A percentile compares a stretch with the other conserved stretches of the same genome.
Evolutionary conservation across 2,888 invertebrate species (phyloP).

Genomic region (Andrena bicolor): DNA sequence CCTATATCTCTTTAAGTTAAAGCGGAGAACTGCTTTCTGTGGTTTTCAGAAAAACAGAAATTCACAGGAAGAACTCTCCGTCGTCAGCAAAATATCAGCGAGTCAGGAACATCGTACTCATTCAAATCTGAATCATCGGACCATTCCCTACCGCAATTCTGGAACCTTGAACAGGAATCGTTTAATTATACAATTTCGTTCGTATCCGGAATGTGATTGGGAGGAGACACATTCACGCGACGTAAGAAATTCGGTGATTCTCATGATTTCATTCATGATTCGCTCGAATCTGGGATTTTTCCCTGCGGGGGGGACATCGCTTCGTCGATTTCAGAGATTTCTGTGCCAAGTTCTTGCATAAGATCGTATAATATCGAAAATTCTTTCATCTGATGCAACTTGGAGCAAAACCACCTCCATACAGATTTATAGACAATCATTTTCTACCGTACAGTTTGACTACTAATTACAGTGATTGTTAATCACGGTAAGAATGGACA

Average conservation of each 20-base stretch:
- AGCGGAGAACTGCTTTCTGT: not conserved
- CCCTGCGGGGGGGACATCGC: not conserved
- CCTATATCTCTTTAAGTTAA: not conserved
- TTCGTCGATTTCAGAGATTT: not conserved
- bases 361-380: not conserved
- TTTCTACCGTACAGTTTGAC: too few species aligned
- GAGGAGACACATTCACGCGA: too few species aligned
- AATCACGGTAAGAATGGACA: too few species aligned
- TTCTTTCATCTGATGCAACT: not conserved
- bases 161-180: conserved; percentile 13
- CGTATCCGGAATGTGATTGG: conserved; percentile 26
- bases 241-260: conserved; percentile 14
- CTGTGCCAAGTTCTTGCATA: not conserved
- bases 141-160: conserved; percentile 45
- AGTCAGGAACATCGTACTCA: conserved; percentile 34
- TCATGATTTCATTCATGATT: conserved; percentile 31
- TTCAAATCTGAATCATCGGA: conserved; percentile 58
- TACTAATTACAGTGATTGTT: too few species aligned
- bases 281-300: not conserved
- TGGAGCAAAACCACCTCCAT: too few species aligned
- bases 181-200: conserved; percentile 41
- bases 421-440: too few species aligned
- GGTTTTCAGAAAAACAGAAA: not conserved
- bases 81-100: conserved; percentile 4
- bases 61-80: not conserved